Evolutionary conservation across 2,113 vertebrate genomes (phyloP).

Genomic region (Salvelinus fontinalis): DNA sequence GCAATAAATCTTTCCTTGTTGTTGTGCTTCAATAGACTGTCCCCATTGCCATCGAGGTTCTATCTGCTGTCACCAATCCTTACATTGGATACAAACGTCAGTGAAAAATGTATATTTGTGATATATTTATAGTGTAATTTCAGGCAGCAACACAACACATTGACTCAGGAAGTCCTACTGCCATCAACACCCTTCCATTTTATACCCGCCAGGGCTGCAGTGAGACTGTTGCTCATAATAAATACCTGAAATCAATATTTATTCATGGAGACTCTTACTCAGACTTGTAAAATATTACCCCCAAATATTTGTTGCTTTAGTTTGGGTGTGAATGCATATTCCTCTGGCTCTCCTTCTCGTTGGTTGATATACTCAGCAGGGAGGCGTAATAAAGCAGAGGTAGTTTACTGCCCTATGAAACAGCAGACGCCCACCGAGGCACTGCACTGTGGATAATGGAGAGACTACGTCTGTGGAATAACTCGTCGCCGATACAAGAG

Average conservation of each 20-base stretch:
- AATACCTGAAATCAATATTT: conserved; percentile 86
- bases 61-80: too few species aligned
- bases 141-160: too few species aligned
- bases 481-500: background rate
- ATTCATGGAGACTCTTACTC: conserved; percentile 71
- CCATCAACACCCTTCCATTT: too few species aligned
- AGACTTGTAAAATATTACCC: background rate
- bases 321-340: background rate
- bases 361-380: conserved; percentile 39
- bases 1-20: too few species aligned
- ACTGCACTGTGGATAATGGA: conserved; percentile 6
- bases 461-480: background rate
- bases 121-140: too few species aligned
- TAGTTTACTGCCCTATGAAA: conserved; percentile 35
- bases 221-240: conserved; percentile 76
- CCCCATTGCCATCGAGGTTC: too few species aligned
- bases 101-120: too few species aligned
- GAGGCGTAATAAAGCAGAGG: conserved; percentile 13
- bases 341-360: background rate
- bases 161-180: too few species aligned
- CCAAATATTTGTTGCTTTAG: background rate
- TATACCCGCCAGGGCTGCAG: conserved; percentile 50
- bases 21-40: too few species aligned
- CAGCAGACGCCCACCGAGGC: background rate
- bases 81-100: too few species aligned